A percentile compares a stretch with the other conserved stretches of the same genome.
Conservation (phyloP, 2,888 invertebrate species). For the Serripes groenlandicus region DNA sequence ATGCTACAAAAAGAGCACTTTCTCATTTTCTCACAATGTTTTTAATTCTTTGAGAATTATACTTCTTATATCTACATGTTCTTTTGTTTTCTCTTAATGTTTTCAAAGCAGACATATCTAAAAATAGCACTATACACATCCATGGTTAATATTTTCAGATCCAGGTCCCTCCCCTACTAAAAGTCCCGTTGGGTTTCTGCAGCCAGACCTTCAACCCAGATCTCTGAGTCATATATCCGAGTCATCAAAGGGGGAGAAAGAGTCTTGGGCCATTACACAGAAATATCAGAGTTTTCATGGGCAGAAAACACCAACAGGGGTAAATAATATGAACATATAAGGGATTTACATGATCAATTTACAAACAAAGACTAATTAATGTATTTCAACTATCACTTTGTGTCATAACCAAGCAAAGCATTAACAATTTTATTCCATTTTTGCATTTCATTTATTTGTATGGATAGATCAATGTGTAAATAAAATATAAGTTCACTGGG, state of each 20-base stretch:
- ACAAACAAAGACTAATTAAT: too few species aligned
- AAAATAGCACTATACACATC: background rate
- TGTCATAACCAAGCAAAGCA: too few species aligned
- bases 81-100: background rate
- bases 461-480: too few species aligned
- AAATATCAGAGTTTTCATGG: conserved; percentile 73
- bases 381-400: too few species aligned
- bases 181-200: background rate
- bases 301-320: conserved; percentile 43
- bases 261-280: conserved; percentile 81
- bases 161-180: conserved; percentile 12
- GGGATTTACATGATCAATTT: too few species aligned
- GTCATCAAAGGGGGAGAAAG: conserved; percentile 56
- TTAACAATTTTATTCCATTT: too few species aligned
- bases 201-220: conserved; percentile 48
- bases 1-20: background rate
- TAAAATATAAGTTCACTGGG: too few species aligned
- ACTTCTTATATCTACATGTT: background rate
- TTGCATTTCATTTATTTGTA: too few species aligned
- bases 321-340: too few species aligned
- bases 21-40: background rate
- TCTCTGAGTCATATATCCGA: conserved; percentile 78
- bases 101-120: background rate
- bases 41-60: background rate
- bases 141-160: conserved; percentile 7